A percentile compares a stretch with the other conserved stretches of the same genome.
Evolutionary conservation across 2,797 vertebrate species (phyloP).

Genomic region (Pipistrellus nathusii): DNA sequence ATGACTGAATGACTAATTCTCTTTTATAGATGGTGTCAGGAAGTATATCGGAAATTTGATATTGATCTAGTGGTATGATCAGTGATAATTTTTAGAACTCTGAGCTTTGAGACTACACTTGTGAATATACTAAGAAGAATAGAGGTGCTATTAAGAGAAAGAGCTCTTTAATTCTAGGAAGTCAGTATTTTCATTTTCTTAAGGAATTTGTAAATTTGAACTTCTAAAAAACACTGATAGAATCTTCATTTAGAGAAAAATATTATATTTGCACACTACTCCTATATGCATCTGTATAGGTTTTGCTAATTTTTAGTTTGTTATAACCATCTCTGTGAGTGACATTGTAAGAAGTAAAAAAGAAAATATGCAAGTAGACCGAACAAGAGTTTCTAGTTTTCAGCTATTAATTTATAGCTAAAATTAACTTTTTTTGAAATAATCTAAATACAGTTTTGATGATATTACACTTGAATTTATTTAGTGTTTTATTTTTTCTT

Average conservation of each 20-base stretch:
- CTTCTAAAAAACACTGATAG: background rate
- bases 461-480: slow-evolving; percentile 36
- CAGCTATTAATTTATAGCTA: slow-evolving; percentile 5
- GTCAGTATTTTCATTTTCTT: slow-evolving; percentile 22
- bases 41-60: slow-evolving; percentile 23
- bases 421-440: background rate
- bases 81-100: background rate
- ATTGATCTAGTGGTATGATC: background rate
- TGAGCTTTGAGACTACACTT: background rate
- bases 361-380: background rate
- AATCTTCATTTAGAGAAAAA: slow-evolving; percentile 37
- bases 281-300: background rate
- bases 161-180: slow-evolving; percentile 39
- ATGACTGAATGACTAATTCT: background rate
- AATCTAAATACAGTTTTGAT: slow-evolving; percentile 12
- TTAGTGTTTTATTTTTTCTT: slow-evolving; percentile 38
- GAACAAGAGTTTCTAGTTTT: slow-evolving; percentile 28
- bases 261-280: background rate
- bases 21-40: slow-evolving; percentile 28
- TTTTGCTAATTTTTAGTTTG: slow-evolving; percentile 52
- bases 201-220: slow-evolving; percentile 44
- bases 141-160: background rate
- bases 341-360: slow-evolving; percentile 9
- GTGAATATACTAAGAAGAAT: background rate
- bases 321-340: background rate